Conservation (phyloP, 2,797 vertebrate species). For the Coracias cyanogaster region DNA sequence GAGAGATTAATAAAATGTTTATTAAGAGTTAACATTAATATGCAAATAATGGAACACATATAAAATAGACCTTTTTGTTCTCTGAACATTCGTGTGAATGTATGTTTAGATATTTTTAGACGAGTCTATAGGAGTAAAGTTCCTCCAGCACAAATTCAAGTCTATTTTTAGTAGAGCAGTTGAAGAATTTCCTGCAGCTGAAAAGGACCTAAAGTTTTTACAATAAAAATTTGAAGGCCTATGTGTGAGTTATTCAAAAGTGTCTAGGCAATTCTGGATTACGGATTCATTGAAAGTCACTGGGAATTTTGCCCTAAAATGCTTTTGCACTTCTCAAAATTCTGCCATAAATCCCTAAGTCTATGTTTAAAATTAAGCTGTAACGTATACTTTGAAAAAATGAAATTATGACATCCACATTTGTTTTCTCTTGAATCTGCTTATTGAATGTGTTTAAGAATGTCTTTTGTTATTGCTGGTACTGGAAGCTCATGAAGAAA, state of each 20-base stretch:
- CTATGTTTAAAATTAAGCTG: background rate
- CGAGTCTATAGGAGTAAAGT: background rate
- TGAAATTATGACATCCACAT: background rate
- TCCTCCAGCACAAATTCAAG: background rate
- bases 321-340: background rate
- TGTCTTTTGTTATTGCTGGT: background rate
- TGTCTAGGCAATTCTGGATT: background rate
- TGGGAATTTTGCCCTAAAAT: background rate
- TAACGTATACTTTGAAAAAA: background rate
- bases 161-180: conserved; percentile 5
- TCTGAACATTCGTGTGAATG: background rate
- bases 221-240: background rate
- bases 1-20: background rate
- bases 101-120: background rate
- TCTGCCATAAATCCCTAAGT: background rate
- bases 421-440: background rate
- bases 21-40: background rate
- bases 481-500: background rate
- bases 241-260: background rate
- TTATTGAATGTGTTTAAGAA: background rate
- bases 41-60: background rate
- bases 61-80: background rate
- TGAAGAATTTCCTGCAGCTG: conserved; percentile 23
- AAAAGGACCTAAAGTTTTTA: background rate
- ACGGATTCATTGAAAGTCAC: background rate